Percentiles rank a stretch among this genome's conserved stretches.
Evolutionary conservation across 2,113 vertebrate genomes (phyloP).

Genomic region (Nematolebias whitei): DNA sequence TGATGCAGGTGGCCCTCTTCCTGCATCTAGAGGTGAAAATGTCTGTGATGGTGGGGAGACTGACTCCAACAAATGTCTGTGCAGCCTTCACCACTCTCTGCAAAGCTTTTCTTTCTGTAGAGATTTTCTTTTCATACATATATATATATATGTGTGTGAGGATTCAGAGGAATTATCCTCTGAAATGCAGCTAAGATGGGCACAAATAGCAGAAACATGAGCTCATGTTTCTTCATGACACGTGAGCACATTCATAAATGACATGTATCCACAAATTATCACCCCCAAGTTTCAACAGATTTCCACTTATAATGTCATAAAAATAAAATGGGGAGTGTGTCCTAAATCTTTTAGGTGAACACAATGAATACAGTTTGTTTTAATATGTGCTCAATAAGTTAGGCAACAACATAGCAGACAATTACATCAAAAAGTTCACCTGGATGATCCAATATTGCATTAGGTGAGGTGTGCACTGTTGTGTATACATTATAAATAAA

Average conservation of each 20-base stretch:
- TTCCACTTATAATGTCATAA: not conserved
- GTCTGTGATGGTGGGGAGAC: no score
- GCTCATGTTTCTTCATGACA: not conserved
- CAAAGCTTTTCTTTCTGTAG: no score
- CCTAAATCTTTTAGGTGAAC: not conserved
- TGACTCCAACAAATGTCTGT: no score
- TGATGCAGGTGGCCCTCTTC: no score
- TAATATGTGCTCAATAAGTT: not conserved
- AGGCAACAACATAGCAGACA: not conserved
- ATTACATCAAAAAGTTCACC: no score
- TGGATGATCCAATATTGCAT: not conserved
- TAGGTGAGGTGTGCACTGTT: not conserved
- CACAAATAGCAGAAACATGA: not conserved
- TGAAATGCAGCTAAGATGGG: no score
- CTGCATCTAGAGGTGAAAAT: no score
- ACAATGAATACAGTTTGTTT: not conserved
- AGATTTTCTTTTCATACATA: no score
- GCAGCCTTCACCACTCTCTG: no score
- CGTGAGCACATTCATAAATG: not conserved
- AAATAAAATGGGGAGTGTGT: not conserved
- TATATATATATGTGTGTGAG: no score
- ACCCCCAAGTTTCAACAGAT: not conserved
- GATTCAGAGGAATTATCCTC: no score
- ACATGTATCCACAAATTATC: not conserved
- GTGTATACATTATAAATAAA: not conserved